Conservation (phyloP, 35 echinoderm and acorn worm species). For the Holothuria glaberrima region DNA sequence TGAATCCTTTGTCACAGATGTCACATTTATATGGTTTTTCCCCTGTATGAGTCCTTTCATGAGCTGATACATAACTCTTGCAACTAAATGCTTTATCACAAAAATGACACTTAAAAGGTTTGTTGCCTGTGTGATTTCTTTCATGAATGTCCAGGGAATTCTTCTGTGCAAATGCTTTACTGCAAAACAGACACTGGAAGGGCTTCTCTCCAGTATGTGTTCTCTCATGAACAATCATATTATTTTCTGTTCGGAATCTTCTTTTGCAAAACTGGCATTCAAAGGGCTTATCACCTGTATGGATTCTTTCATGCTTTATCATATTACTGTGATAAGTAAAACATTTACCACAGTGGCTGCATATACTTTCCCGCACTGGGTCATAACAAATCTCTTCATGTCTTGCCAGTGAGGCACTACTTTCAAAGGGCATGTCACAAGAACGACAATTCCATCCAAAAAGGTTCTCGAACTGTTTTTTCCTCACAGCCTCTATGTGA, state of each 20-base stretch:
- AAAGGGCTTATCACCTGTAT: conserved; percentile 20
- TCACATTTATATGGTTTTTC: conserved; percentile 54
- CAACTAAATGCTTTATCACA: conserved; percentile 35
- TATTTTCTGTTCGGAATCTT: not conserved
- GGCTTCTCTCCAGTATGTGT: conserved; percentile 37
- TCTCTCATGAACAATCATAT: conserved; percentile 43
- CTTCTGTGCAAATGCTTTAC: conserved; percentile 21
- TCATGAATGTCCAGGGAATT: conserved; percentile 4
- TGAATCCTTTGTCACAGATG: conserved; percentile 48
- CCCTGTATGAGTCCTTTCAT: conserved; percentile 33
- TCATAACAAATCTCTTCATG: too few species aligned
- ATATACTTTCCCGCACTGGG: too few species aligned
- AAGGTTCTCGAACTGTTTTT: too few species aligned
- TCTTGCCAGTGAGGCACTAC: too few species aligned
- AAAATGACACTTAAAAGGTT: not conserved
- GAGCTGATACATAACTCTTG: not conserved
- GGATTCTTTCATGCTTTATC: conserved; percentile 20
- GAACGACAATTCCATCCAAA: too few species aligned
- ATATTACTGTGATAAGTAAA: too few species aligned
- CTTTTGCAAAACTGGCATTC: conserved; percentile 7
- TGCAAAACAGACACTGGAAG: conserved; percentile 17
- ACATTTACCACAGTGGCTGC: too few species aligned
- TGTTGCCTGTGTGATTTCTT: not conserved
- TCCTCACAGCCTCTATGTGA: too few species aligned
- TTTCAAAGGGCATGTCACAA: too few species aligned